These are phyloP conservation scores for Dryoscopus gambensis DNA, from an alignment of 2,113 vertebrate genomes.

Conservation along the genomic window DNA sequence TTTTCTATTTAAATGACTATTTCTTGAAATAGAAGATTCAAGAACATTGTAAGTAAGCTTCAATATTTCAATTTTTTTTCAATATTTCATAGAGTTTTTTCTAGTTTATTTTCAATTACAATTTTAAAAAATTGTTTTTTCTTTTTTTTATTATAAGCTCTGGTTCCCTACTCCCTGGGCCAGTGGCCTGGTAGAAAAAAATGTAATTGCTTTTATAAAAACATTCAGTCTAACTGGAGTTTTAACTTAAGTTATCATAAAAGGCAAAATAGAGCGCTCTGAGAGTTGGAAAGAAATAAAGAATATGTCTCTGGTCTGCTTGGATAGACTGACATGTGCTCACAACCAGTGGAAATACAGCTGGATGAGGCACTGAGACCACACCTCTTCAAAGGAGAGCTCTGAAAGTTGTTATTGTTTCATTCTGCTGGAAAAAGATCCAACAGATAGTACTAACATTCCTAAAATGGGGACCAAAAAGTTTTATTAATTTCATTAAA, in stretches of 20 bases:
- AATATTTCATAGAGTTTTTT: not conserved
- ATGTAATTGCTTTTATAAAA: not conserved
- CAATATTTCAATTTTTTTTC: not conserved
- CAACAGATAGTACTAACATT: not conserved
- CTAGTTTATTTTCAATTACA: not conserved
- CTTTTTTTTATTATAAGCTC: not conserved
- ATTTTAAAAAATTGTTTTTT: not conserved
- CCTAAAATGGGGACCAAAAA: not conserved
- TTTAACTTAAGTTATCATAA: not conserved
- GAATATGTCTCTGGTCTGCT: not conserved
- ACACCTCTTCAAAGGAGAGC: not conserved
- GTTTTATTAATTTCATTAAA: slow-evolving; percentile 20
- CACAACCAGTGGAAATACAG: not conserved
- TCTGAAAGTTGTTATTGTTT: not conserved
- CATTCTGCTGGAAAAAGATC: not conserved
- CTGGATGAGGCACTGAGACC: not conserved
- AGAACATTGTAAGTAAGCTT: not conserved
- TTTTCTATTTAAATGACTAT: not conserved
- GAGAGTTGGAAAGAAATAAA: not conserved
- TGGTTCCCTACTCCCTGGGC: not conserved
- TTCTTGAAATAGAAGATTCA: not conserved
- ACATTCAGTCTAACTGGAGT: not conserved
- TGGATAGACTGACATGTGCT: not conserved
- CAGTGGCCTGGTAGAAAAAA: too few relatives aligned
- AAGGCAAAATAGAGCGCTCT: not conserved